Evolutionary conservation across 2,113 vertebrate genomes (phyloP).

Genomic region (Labeo catla): DNA sequence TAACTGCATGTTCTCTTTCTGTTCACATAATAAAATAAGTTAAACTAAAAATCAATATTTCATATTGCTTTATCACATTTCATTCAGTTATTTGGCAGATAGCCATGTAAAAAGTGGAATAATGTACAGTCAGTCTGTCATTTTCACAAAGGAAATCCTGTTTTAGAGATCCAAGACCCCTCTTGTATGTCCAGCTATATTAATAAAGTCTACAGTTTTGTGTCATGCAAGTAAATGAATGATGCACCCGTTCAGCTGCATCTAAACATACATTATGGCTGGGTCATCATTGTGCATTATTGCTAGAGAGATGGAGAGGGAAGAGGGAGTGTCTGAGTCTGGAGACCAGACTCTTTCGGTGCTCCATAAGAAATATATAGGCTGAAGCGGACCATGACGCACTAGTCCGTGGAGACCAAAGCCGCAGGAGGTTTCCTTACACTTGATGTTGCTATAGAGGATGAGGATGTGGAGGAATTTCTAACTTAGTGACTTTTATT

Average conservation of each 20-base stretch:
- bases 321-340: slow-evolving; percentile 38
- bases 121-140: slow-evolving; percentile 1
- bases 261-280: slow-evolving; percentile 53
- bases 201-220: background rate
- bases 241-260: slow-evolving; percentile 41
- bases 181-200: background rate
- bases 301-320: slow-evolving; percentile 54
- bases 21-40: background rate
- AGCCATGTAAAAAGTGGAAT: background rate
- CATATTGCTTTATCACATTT: background rate
- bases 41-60: slow-evolving; percentile 2
- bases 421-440: background rate
- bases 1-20: background rate
- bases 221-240: slow-evolving; percentile 34
- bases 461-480: background rate
- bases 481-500: background rate
- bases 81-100: background rate
- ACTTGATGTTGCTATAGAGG: background rate
- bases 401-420: background rate
- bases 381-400: background rate
- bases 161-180: background rate
- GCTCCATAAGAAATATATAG: background rate
- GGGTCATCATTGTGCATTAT: slow-evolving; percentile 49
- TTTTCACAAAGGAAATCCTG: background rate
- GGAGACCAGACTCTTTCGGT: slow-evolving; percentile 25